Base-by-base conservation (phyloP, 2,113 vertebrate genomes). In the Sinosuthora webbiana region DNA sequence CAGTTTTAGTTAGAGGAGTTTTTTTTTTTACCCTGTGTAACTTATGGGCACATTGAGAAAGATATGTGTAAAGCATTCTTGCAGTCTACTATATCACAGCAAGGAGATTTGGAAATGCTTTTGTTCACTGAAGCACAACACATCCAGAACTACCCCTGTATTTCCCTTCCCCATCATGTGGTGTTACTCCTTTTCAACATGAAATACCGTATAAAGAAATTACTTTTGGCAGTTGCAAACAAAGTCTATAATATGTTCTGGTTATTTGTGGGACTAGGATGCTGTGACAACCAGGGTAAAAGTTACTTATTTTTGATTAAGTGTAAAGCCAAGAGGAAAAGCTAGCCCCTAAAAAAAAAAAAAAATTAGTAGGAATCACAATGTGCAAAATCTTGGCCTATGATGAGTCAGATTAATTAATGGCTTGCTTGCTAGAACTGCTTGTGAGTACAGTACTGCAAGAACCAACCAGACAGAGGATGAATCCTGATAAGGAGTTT, bases 31-130 rank as follows among this genome's bases (percentile, higher is more conserved):
- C 64, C 47, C 47, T 64, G 35, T 49, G 89, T 76, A 85, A 81
- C 81, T 90, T 92, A 86, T 15, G 35, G 62, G 52, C 83, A 96
- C 70, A 68, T 28, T 35, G 56, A 92, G 94, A 93, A 91, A 83
- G 80, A 95, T 95, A 88, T 31, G 35, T 83, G 37, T 53, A 71
- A 69, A 96, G 60, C 59, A 3, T 75, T 87, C 67, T 68, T 91
- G 71, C 18, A 94, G 92, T 76, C 82, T 94, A 81, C 63, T 91
- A 10, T 78, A 95, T 92, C 90, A 95, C 94, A 96, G 82, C 81
- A 93, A 93, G 68, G 8, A 92, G 69, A 93, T 93, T 89, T 94
- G 70, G 69, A 94, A 92, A 91, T 78, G 73, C 33, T 89, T 90
- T 93, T 87, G 71, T 62, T 89, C 93, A 75, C 47, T 52, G 63